Conservation (phyloP, 1,140 invertebrate species). For the Lepidurus apus region DNA sequence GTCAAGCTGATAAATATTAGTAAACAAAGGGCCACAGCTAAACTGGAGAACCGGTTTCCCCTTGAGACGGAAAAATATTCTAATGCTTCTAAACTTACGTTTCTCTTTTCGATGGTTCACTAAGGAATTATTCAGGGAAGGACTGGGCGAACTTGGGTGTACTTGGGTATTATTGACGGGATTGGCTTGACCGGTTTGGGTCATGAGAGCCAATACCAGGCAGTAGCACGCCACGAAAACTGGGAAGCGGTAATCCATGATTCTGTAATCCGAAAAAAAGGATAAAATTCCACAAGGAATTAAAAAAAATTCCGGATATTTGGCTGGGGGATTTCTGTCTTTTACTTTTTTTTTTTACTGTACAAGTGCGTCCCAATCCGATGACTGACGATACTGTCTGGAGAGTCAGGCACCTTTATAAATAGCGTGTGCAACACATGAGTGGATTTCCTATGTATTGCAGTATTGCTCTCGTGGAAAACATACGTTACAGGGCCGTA, state of each 20-base stretch:
- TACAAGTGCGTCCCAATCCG: background rate
- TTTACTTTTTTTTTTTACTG: background rate
- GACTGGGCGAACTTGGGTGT: background rate
- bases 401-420: background rate
- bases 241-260: slow-evolving; percentile 8
- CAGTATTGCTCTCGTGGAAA: slow-evolving; percentile 1
- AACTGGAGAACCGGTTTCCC: too few relatives aligned
- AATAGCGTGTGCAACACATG: slow-evolving; percentile 21
- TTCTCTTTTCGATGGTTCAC: background rate
- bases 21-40: too few relatives aligned
- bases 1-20: too few relatives aligned
- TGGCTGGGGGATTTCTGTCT: background rate
- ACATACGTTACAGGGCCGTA: slow-evolving; percentile 21
- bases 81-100: background rate
- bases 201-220: background rate
- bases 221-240: background rate
- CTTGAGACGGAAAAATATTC: too few relatives aligned
- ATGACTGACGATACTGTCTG: background rate
- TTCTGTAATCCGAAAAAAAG: background rate
- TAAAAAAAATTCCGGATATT: too few relatives aligned
- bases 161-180: background rate
- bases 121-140: background rate
- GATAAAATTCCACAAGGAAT: too few relatives aligned
- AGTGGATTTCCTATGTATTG: background rate
- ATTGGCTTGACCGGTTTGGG: background rate